Base-by-base conservation (phyloP, 2,113 vertebrate species). In the Nothobranchius kuhntae region DNA sequence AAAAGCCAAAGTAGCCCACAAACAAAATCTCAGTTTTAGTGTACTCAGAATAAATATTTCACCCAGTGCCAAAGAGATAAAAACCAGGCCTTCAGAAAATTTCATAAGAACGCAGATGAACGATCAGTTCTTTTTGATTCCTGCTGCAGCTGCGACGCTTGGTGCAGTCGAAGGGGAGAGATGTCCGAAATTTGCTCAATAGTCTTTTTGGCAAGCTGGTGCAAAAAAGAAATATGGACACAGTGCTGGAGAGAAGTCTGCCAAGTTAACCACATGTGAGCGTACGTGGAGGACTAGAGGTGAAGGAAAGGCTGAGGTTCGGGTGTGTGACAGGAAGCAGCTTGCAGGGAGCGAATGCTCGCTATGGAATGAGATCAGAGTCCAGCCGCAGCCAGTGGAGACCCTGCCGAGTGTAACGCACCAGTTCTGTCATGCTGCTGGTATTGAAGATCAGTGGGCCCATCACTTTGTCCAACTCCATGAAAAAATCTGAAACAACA, bases 361-460 rank as follows among this genome's bases (percentile, higher is more conserved):
- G 86, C 85, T 91, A 93, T 73, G 93, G 84, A 61, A 89, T 89
- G 71, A 93, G 93, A 89, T 98, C 98, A 84, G 97, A 95, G 65
- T 99, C 98, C 76, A 96, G 93, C 71, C 98, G 96, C 77, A 99
- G 92, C 98, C 98, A 99, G 79, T 99, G 96, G 40, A 99, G 92
- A 77, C 98, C 98, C 92, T 99, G 98, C 24, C 98, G 96, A 9
- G 96, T 97, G 85, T 95, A 99, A 53, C 96, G 96, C 90, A 98
- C 96, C 83, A 99, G 94, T 80, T 99, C 98, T 68, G 96, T 97
- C 97, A 99, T 99, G 87, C 95, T 96, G 95, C 98, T 99, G 53
- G 95, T 95, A 71, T 98, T 99, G 82, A 99, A 99, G 89, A 99
- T 91, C 91, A 99, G 94, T 67, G 97, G 95, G 66, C 95, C 92